phyloP scores from a whole-genome alignment of 2,888 invertebrate genomes.

The Mesodorylaimus sp. region DNA sequence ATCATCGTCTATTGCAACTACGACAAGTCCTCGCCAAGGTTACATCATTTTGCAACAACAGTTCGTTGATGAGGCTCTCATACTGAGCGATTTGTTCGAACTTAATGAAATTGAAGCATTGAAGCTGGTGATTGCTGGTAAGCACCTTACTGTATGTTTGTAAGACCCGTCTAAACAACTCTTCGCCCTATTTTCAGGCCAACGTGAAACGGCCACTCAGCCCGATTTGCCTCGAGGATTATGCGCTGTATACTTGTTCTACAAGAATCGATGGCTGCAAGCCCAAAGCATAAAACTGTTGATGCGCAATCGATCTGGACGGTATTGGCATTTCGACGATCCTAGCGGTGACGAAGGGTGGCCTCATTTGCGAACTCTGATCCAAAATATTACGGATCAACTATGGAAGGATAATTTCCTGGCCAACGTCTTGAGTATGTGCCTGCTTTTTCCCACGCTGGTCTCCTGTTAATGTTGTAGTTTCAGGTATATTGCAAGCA shows the following conservation, averaged over 20 bases:
- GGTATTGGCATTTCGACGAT: background rate
- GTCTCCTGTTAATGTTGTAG: background rate
- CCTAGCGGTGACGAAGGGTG: background rate
- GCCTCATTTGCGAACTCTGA: background rate
- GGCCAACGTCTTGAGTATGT: background rate
- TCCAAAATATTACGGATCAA: background rate
- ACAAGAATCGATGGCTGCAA: background rate
- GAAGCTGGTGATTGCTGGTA: constrained; percentile 61
- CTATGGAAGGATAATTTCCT: background rate
- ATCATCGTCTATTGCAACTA: no score
- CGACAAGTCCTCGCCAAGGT: background rate
- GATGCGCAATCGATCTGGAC: background rate
- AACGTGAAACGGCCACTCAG: background rate
- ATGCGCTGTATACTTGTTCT: background rate
- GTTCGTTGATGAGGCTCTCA: constrained; percentile 73
- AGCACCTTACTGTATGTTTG: constrained; percentile 8
- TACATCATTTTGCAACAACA: constrained; percentile 47
- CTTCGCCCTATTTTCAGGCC: background rate
- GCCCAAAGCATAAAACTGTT: background rate
- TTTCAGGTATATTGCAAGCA: no score
- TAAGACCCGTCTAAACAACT: no score
- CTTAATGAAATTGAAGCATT: constrained; percentile 73
- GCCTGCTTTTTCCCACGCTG: background rate
- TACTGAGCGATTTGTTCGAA: constrained; percentile 81
- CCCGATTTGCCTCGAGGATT: background rate